These are phyloP conservation scores for Hydrotaea cyrtoneurina DNA, from an alignment of 2,888 invertebrate genomes.

Conservation along the genomic window DNA sequence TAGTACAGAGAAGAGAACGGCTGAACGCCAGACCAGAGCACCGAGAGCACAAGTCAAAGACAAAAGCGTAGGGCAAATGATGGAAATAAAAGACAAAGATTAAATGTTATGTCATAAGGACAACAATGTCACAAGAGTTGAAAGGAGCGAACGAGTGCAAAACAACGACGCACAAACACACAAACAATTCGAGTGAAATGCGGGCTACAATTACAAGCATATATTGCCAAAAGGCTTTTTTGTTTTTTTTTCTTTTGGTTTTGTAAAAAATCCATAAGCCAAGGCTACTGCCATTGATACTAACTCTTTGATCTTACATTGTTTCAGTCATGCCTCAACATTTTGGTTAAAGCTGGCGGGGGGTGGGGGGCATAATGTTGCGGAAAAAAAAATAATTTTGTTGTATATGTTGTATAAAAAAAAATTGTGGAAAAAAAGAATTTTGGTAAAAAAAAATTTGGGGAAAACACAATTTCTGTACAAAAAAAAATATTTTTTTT, in stretches of 20 bases:
- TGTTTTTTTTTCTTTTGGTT: too few species aligned
- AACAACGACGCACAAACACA: not conserved
- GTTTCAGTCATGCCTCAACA: too few species aligned
- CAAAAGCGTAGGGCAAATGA: not conserved
- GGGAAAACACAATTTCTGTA: too few species aligned
- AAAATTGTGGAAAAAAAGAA: too few species aligned
- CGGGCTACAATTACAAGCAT: conserved; percentile 13
- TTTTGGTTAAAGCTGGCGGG: too few species aligned
- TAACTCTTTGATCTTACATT: not conserved
- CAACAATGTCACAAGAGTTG: conserved; percentile 43
- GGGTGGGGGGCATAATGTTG: too few species aligned
- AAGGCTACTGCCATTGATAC: not conserved
- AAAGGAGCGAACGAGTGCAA: not conserved
- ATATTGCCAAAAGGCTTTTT: conserved; percentile 16
- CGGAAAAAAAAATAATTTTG: too few species aligned
- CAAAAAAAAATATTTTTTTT: too few species aligned
- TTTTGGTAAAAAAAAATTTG: too few species aligned
- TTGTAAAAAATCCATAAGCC: not conserved
- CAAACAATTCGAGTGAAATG: not conserved
- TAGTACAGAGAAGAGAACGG: conserved; percentile 4
- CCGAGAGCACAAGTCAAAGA: not conserved
- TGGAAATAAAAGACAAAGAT: conserved; percentile 22
- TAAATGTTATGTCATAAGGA: conserved; percentile 48
- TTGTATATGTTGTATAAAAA: too few species aligned
- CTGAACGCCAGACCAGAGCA: not conserved